A percentile compares a stretch with the other conserved stretches of the same genome.
These are phyloP conservation scores for Teleogryllus occipitalis DNA, from an alignment of 1,140 invertebrate species.

Conservation along the genomic window DNA sequence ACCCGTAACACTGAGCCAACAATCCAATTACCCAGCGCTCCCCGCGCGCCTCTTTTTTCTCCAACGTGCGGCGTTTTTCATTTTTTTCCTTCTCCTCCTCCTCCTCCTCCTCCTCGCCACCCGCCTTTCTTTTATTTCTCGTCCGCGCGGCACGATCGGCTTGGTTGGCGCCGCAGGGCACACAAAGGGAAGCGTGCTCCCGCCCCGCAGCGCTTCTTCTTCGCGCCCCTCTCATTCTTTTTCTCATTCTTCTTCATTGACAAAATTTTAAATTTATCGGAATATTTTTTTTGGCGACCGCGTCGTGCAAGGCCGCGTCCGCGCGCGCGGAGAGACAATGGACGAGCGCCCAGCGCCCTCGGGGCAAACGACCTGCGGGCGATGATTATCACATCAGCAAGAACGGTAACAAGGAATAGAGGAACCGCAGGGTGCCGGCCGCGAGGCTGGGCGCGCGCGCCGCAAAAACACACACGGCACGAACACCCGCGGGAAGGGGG, in stretches of 20 bases:
- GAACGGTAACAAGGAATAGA: background rate
- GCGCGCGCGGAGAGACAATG: background rate
- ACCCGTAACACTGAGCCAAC: background rate
- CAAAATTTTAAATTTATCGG: background rate
- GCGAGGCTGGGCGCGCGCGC: background rate
- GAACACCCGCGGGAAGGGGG: too few relatives aligned
- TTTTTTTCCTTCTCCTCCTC: background rate
- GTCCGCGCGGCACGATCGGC: background rate
- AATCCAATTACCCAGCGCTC: background rate
- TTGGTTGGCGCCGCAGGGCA: background rate
- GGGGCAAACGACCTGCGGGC: background rate
- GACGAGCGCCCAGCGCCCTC: background rate
- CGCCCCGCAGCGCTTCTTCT: background rate
- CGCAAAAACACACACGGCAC: background rate
- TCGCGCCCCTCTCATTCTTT: background rate
- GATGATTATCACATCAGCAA: constrained; percentile 4
- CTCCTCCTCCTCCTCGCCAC: background rate
- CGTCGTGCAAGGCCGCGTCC: background rate
- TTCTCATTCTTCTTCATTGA: background rate
- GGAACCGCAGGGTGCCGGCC: background rate
- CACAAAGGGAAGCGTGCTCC: background rate
- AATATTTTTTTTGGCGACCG: background rate
- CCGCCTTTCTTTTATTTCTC: background rate
- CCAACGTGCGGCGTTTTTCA: background rate
- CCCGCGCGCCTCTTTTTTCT: background rate